Conservation (phyloP, 2,797 vertebrate species). For the Pitangus sulphuratus region DNA sequence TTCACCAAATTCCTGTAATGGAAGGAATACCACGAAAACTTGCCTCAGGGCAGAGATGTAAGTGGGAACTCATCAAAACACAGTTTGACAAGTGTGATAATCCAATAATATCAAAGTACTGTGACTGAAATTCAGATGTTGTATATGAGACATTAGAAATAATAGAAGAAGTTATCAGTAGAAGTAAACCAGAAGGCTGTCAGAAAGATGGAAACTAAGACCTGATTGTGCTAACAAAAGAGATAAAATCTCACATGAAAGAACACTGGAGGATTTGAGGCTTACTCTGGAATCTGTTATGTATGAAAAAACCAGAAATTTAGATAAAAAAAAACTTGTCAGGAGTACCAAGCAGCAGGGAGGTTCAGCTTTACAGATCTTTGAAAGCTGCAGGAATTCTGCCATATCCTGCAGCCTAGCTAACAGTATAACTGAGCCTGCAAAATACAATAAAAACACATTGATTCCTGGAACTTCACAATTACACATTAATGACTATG, state of each 20-base stretch:
- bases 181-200: background rate
- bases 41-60: background rate
- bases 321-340: background rate
- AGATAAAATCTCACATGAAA: background rate
- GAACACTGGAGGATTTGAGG: background rate
- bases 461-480: background rate
- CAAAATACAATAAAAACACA: background rate
- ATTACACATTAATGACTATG: fast-evolving
- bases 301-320: background rate
- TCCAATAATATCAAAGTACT: background rate
- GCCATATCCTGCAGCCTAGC: background rate
- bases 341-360: background rate
- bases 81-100: background rate
- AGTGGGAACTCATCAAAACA: background rate
- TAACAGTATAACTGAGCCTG: background rate
- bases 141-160: background rate
- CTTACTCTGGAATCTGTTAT: background rate
- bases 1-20: background rate
- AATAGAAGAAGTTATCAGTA: background rate
- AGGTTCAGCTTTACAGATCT: background rate
- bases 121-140: background rate
- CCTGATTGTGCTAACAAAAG: background rate
- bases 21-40: background rate
- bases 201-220: background rate
- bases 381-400: background rate